These are phyloP conservation scores for Leptopterna dolabrata DNA, from an alignment of 2,888 invertebrate genomes.

Conservation along the genomic window DNA sequence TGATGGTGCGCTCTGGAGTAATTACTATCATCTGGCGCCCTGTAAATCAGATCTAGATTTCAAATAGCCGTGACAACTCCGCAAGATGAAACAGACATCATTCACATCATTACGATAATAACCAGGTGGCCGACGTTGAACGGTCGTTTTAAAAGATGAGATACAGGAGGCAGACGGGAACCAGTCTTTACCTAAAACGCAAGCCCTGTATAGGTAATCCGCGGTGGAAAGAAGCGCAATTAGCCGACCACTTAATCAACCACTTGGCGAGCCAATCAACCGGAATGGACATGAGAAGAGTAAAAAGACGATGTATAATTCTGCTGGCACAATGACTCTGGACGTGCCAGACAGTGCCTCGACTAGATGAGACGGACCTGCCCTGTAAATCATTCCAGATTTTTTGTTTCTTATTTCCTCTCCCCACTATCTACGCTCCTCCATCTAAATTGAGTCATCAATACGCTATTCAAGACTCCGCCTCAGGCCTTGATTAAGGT, in stretches of 20 bases:
- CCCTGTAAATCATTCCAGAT: slow-evolving; percentile 9
- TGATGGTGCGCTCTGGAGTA: neutral
- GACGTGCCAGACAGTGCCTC: neutral
- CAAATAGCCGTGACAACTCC: neutral
- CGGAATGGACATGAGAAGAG: neutral
- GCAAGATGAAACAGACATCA: neutral
- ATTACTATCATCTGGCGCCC: neutral
- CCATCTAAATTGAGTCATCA: slow-evolving; percentile 42
- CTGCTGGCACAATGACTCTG: neutral
- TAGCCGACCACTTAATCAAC: slow-evolving; percentile 32
- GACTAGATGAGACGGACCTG: neutral
- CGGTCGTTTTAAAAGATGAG: neutral
- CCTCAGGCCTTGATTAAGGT: slow-evolving; percentile 8
- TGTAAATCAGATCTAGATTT: neutral
- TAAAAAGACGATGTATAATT: neutral
- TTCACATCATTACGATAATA: neutral
- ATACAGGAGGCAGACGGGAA: neutral
- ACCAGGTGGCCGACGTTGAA: neutral
- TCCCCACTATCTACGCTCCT: neutral
- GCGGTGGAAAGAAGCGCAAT: neutral
- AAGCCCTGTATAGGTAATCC: neutral
- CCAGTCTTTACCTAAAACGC: neutral
- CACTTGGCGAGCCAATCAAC: slow-evolving; percentile 22
- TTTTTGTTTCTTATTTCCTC: neutral
- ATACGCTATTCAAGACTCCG: slow-evolving; percentile 29